A percentile compares a stretch with the other conserved stretches of the same genome.
Conservation (phyloP, 2,113 vertebrate genomes). For the Tautogolabrus adspersus region DNA sequence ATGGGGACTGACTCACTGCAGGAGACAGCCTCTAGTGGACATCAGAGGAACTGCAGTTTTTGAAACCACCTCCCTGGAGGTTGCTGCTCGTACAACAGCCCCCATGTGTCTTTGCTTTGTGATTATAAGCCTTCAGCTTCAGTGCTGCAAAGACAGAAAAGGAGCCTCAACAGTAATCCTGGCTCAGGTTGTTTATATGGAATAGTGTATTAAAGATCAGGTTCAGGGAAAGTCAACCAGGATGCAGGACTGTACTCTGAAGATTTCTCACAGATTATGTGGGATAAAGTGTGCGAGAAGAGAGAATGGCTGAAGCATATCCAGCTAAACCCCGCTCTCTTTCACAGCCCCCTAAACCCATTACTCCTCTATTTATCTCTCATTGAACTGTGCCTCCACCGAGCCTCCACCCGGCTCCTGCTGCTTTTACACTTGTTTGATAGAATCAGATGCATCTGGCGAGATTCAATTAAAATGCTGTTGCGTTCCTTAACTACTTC, state of each 20-base stretch:
- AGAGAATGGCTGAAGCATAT: constrained; percentile 70
- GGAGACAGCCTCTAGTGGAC: too few species aligned
- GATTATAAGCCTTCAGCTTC: not conserved
- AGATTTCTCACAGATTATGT: constrained; percentile 74
- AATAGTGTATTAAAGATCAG: constrained; percentile 51
- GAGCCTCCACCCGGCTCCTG: constrained; percentile 48
- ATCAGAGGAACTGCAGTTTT: too few species aligned
- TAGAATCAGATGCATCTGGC: constrained; percentile 69
- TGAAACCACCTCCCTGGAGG: not conserved
- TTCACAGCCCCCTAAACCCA: constrained; percentile 67
- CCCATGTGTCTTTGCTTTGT: constrained; percentile 5
- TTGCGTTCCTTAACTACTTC: constrained; percentile 73
- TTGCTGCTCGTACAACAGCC: not conserved
- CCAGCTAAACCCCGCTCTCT: constrained; percentile 66
- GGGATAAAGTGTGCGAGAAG: constrained; percentile 62
- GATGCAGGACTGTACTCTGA: constrained; percentile 41
- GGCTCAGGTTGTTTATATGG: constrained; percentile 36
- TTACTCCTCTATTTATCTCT: constrained; percentile 66
- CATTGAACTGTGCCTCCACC: constrained; percentile 57
- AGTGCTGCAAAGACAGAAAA: not conserved
- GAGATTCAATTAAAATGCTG: constrained; percentile 76
- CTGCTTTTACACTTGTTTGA: constrained; percentile 66
- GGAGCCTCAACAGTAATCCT: constrained; percentile 6
- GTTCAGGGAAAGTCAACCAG: constrained; percentile 38
- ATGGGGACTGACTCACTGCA: too few species aligned